Evolutionary conservation across 2,888 invertebrate genomes (phyloP), one percentile per base, ranked within the genome.

Genomic region (Eupsilia transversa): DNA sequence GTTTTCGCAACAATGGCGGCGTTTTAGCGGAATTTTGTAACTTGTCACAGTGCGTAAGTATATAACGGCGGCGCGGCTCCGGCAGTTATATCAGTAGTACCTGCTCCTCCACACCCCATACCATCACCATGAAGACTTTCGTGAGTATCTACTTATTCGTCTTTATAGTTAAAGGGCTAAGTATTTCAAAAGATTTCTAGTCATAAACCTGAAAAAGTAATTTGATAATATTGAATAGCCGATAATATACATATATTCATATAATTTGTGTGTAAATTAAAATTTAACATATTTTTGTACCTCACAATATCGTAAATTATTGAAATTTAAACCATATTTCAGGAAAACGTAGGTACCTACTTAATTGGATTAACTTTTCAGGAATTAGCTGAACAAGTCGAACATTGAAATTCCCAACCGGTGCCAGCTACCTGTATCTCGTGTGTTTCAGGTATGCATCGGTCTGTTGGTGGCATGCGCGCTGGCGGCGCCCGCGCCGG

Each of bases 71-170:
- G 46, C 27, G 61, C 68, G 46, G 59, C 46, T 23, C 27, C 1
- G n/a, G n/a, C 27, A 9, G 9, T 52, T 46, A 35, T 35, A 74
- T 60, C 77, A 83, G 75, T 82, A 10, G 59, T 14, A 12, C 56
- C 52, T 46, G 73, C 73, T 77, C 77, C 77, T 77, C 64, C 72
- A 54, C 81, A 43, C 72, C 72, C 74, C 70, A 72, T 65, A 67
- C 73, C 35, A 41, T 38, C 83, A 78, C 70, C 76, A 92, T 92
- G 92, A 92, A 90, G 83, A 74, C 89, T 68, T 90, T 90, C 79
- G 92, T 92, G 82, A 92, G 92, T 91, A 74, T 73, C 54, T 12
- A 3, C 20, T 23, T 33, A 67, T 30, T 35, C 20, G 12, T 27
- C 30, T 33, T 35, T 7, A 43, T n/a, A 61, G 20, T 17, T 33